Evolutionary conservation across 2,113 vertebrate species (phyloP).

Genomic region (Leptocoma aspasia): DNA sequence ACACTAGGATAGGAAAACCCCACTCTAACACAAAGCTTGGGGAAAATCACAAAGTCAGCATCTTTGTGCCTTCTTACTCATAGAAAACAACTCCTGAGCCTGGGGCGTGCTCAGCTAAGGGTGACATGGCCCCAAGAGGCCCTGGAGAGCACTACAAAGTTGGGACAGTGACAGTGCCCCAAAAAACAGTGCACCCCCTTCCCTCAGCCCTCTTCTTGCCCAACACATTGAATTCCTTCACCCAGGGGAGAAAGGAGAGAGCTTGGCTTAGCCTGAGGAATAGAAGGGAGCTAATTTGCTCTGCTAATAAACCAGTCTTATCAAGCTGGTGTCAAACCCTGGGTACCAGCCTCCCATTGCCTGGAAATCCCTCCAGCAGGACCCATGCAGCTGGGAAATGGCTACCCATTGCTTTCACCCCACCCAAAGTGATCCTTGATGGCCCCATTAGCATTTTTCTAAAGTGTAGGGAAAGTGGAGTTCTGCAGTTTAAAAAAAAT

Average conservation of each 20-base stretch:
- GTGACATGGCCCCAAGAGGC: too few relatives aligned
- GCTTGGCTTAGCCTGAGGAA: neutral
- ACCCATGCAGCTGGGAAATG: neutral
- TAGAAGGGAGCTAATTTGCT: neutral
- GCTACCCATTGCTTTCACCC: neutral
- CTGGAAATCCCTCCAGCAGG: neutral
- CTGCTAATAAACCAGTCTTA: neutral
- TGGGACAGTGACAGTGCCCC: neutral
- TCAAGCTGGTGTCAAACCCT: neutral
- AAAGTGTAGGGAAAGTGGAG: neutral
- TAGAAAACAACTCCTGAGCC: neutral
- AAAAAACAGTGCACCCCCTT: neutral
- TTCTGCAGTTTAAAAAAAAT: neutral
- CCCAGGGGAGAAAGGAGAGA: neutral
- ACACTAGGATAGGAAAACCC: neutral
- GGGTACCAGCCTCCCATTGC: neutral
- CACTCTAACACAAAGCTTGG: neutral
- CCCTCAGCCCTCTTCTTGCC: neutral
- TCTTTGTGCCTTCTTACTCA: neutral
- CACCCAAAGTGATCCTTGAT: neutral
- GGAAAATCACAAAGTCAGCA: neutral
- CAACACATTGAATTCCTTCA: neutral
- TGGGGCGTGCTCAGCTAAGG: fast-evolving
- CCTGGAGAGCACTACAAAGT: neutral
- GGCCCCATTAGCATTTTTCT: neutral